Percentiles rank a stretch among this genome's conserved stretches.
Conservation (phyloP, 1,140 invertebrate genomes). For the Eurytemora carolleeae region DNA sequence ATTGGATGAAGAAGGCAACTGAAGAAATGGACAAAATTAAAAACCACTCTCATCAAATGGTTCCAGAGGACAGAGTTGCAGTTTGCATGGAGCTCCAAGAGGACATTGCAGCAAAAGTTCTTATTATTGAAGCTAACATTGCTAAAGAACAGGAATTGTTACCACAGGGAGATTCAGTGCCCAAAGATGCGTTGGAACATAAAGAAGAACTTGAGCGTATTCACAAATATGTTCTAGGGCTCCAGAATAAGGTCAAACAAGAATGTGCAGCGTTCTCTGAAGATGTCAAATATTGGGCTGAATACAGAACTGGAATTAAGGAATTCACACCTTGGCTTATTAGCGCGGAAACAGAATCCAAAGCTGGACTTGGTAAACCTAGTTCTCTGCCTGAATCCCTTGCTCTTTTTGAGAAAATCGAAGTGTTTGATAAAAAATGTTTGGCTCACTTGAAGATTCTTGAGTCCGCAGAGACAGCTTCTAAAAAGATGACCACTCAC, state of each 20-base stretch:
- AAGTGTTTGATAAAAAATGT: constrained; percentile 13
- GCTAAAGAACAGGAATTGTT: background rate
- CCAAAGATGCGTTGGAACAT: constrained; percentile 11
- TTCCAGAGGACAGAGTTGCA: constrained; percentile 19
- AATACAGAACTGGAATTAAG: constrained; percentile 21
- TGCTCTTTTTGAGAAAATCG: constrained; percentile 17
- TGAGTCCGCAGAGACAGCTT: constrained; percentile 1
- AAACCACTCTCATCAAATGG: constrained; percentile 14
- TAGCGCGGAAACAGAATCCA: constrained; percentile 18
- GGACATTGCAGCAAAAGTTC: constrained; percentile 6
- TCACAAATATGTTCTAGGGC: constrained; percentile 3
- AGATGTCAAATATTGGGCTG: constrained; percentile 21
- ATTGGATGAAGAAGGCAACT: constrained; percentile 17
- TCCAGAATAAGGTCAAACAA: constrained; percentile 7
- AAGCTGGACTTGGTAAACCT: constrained; percentile 18
- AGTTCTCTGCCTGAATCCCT: constrained; percentile 19
- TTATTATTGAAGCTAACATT: background rate
- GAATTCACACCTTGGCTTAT: constrained; percentile 21
- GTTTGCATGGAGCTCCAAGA: constrained; percentile 18
- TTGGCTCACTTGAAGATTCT: constrained; percentile 9
- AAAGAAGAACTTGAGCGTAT: constrained; percentile 13
- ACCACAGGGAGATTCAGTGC: background rate
- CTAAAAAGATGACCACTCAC: constrained; percentile 14
- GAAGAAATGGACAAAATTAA: constrained; percentile 17
- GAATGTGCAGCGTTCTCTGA: constrained; percentile 16